These are phyloP conservation scores for Diarsia brunnea DNA, from an alignment of 2,888 invertebrate species.

Conservation along the genomic window DNA sequence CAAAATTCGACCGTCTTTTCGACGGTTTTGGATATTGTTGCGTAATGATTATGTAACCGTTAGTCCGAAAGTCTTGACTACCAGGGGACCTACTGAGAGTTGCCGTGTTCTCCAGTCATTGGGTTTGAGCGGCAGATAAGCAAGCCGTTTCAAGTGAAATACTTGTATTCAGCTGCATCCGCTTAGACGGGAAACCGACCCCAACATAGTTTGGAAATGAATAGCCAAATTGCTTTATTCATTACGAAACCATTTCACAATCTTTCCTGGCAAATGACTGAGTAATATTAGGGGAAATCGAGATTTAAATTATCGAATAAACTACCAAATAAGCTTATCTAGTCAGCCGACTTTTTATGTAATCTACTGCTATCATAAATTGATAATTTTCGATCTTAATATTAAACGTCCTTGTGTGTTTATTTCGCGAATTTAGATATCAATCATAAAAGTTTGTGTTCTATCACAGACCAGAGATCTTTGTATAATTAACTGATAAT, in stretches of 20 bases:
- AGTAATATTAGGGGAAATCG: constrained; percentile 17
- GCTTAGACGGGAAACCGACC: not conserved
- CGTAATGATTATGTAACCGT: constrained; percentile 25
- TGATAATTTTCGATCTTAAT: constrained; percentile 17
- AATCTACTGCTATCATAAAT: constrained; percentile 39
- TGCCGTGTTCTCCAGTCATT: not conserved
- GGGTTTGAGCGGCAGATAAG: not conserved
- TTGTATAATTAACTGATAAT: constrained; percentile 30
- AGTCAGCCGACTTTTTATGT: constrained; percentile 39
- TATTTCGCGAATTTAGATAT: constrained; percentile 35
- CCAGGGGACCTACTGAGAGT: not conserved
- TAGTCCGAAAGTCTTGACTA: not conserved
- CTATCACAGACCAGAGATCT: constrained; percentile 41
- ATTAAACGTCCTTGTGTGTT: constrained; percentile 27
- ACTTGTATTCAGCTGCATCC: not conserved
- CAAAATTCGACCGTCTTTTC: constrained; percentile 20
- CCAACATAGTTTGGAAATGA: not conserved
- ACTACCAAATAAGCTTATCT: constrained; percentile 26
- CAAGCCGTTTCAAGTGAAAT: not conserved
- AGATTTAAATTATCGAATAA: constrained; percentile 2
- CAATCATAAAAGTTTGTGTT: constrained; percentile 15
- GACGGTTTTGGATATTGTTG: constrained; percentile 30
- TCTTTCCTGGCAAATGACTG: constrained; percentile 37
- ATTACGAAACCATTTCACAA: constrained; percentile 26
- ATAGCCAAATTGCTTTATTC: not conserved